phyloP scores from a whole-genome alignment of 2,888 invertebrate species.

The Actias luna region DNA sequence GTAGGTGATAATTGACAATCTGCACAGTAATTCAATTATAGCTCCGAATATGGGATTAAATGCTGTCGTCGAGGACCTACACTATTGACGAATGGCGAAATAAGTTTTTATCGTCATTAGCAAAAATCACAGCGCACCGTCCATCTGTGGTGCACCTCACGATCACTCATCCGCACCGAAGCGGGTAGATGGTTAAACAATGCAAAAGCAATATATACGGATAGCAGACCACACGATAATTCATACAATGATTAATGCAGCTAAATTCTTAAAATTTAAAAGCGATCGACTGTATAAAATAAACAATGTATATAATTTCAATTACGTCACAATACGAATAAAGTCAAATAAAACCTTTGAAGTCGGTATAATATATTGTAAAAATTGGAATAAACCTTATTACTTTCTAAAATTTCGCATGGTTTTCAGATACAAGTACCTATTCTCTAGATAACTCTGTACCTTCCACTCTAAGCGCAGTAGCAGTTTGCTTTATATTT shows the following conservation, averaged over 20 bases:
- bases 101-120: conserved; percentile 35
- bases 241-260: not conserved
- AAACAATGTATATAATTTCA: not conserved
- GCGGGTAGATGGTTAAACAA: conserved; percentile 30
- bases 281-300: conserved; percentile 10
- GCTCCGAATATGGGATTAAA: not conserved
- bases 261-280: conserved; percentile 17
- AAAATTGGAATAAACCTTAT: not conserved
- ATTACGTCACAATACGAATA: not conserved
- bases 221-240: not conserved
- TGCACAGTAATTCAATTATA: not conserved
- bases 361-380: not conserved
- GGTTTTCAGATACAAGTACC: conserved; percentile 8
- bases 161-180: conserved; percentile 48
- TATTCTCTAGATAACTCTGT: conserved; percentile 22
- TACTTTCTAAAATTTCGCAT: conserved; percentile 10
- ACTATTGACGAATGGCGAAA: conserved; percentile 40
- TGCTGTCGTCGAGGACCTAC: conserved; percentile 45
- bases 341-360: not conserved
- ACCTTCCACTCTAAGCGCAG: conserved; percentile 19
- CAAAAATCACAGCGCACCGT: conserved; percentile 30
- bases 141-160: conserved; percentile 34
- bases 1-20: not conserved
- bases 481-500: conserved; percentile 39
- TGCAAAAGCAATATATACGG: conserved; percentile 18